Percentiles rank a stretch among this genome's conserved stretches.
phyloP scores from a whole-genome alignment of 2,797 vertebrate genomes.

The Clamator glandarius region DNA sequence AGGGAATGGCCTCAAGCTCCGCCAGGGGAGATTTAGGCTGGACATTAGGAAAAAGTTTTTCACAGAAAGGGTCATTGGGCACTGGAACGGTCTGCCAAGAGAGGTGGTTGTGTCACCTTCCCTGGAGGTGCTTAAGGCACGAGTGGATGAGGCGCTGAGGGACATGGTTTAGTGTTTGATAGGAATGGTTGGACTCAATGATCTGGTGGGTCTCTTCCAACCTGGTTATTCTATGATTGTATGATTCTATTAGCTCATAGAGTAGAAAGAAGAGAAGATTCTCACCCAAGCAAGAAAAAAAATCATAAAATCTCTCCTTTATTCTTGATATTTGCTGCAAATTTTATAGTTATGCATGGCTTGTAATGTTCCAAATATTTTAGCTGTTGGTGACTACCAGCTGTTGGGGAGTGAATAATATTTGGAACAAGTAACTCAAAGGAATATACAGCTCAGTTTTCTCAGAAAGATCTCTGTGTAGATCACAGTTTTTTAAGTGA shows the following conservation, averaged over 20 bases:
- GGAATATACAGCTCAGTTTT: neutral
- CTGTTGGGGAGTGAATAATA: neutral
- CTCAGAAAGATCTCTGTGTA: neutral
- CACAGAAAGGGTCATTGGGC: no score
- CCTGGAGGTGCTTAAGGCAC: no score
- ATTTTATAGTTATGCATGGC: neutral
- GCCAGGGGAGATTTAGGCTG: no score
- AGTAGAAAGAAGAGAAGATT: neutral
- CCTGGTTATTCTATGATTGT: no score
- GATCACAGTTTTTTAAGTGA: neutral
- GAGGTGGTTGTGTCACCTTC: no score
- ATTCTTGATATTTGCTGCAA: neutral
- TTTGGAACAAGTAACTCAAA: neutral
- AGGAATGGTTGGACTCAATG: no score
- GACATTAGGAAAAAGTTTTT: no score
- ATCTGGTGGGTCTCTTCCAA: no score
- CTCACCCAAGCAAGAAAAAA: neutral
- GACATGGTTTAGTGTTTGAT: no score
- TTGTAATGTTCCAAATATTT: neutral
- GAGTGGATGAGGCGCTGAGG: no score
- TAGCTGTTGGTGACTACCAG: neutral
- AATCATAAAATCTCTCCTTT: neutral
- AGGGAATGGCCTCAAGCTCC: no score
- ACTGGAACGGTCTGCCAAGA: no score
- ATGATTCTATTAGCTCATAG: neutral